phyloP scores from a whole-genome alignment of 2,888 invertebrate genomes.

The Plebejus argus region DNA sequence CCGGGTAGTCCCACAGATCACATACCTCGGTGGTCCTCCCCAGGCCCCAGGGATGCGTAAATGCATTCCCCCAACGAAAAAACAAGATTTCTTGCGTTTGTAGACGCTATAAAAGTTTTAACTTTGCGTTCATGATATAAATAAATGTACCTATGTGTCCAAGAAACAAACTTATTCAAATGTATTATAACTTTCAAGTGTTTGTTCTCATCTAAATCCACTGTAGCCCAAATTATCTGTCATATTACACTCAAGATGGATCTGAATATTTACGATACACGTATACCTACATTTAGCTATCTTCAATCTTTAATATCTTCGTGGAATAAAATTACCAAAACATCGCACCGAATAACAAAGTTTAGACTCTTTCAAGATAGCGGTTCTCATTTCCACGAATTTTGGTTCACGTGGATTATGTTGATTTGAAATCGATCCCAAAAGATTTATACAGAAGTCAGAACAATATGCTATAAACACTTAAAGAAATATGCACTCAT shows the following conservation, averaged over 20 bases:
- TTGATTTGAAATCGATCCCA: conserved; percentile 14
- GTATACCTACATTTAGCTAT: background rate
- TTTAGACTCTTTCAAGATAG: background rate
- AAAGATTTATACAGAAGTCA: conserved; percentile 21
- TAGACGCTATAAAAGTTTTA: background rate
- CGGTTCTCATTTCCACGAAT: background rate
- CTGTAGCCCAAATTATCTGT: too few species aligned
- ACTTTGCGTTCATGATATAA: too few species aligned
- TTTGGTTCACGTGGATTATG: background rate
- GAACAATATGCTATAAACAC: conserved; percentile 29
- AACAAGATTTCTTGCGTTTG: background rate
- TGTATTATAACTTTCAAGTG: too few species aligned
- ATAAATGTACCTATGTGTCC: too few species aligned
- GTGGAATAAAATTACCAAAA: background rate
- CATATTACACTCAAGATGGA: too few species aligned
- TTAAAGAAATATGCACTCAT: conserved; percentile 39
- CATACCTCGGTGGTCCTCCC: too few species aligned
- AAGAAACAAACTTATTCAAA: too few species aligned
- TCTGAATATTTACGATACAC: too few species aligned
- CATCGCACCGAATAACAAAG: background rate
- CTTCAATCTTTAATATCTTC: background rate
- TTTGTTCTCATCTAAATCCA: too few species aligned
- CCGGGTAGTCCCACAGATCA: too few species aligned
- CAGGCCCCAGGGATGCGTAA: too few species aligned
- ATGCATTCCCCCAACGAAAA: too few species aligned